Evolutionary conservation across 2,888 invertebrate species (phyloP).

Genomic region (Habrosyne pyritoides): DNA sequence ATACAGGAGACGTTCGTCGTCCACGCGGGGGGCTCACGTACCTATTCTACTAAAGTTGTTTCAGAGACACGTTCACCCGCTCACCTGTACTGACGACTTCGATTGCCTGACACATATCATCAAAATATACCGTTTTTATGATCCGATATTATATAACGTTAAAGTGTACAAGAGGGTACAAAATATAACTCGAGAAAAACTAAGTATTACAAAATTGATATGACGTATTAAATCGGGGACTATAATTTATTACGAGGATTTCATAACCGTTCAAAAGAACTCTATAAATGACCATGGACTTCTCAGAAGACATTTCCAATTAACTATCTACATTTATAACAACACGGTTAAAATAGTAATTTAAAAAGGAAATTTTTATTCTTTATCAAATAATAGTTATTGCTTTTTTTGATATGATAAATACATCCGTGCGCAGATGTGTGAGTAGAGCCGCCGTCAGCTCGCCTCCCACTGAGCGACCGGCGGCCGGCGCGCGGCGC

Average conservation of each 20-base stretch:
- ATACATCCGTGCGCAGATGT: constrained; percentile 60
- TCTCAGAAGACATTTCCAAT: constrained; percentile 76
- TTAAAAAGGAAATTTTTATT: constrained; percentile 75
- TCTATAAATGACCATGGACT: constrained; percentile 78
- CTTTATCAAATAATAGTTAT: constrained; percentile 81
- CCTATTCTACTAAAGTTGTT: not conserved
- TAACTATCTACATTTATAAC: constrained; percentile 81
- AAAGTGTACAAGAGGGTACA: constrained; percentile 45
- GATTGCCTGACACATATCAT: not conserved
- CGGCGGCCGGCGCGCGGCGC: not conserved
- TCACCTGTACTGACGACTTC: not conserved
- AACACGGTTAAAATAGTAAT: constrained; percentile 81
- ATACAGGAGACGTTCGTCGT: not conserved
- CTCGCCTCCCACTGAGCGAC: constrained; percentile 9
- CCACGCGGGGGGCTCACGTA: not conserved
- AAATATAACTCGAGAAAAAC: constrained; percentile 52
- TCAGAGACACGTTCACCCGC: not conserved
- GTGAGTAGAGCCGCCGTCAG: constrained; percentile 16
- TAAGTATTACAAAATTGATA: constrained; percentile 68
- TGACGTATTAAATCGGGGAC: constrained; percentile 66
- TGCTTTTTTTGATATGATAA: constrained; percentile 81
- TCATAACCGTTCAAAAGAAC: constrained; percentile 78
- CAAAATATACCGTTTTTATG: constrained; percentile 26
- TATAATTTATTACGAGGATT: constrained; percentile 67
- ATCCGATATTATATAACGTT: constrained; percentile 30